Evolutionary conservation across 2,797 vertebrate species (phyloP), one percentile per base, ranked within the genome.

Genomic region (Knipowitschia caucasica): DNA sequence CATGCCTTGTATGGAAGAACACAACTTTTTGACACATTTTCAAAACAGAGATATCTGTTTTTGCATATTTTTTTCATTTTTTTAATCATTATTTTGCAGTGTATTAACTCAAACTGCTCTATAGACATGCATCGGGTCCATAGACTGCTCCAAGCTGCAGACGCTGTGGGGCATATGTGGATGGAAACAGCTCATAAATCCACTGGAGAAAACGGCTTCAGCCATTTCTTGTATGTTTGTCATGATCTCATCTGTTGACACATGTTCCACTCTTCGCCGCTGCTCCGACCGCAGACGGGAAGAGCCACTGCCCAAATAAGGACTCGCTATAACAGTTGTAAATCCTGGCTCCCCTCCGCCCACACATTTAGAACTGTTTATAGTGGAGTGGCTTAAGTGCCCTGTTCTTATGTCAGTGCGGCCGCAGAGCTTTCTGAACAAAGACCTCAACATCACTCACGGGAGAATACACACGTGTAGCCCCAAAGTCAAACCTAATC

Each of bases 251-350:
- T 47, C n/a, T 17, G 25, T 39, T 38, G 30, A 40, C 27, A 20
- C 24, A 14, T 35, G 52, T 26, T 56, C 25, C 18, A 23, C 12
- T 53, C 20, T 21, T 42, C 29, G 38, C 53, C 59, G 2, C 49
- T 31, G 51, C 30, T 12, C 10, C 27, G 17, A 43, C 34, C 34
- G 7, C 56, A 50, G 45, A 54, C 23, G 2, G 15, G 10, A 26
- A n/a, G 53, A 51, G 43, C 42, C 43, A 38, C 23, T 75, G 59
- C 60, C 76, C 72, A 75, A 66, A 78, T 61, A 78, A 68, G 69
- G 71, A 29, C 59, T 67, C 21, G 12, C 7, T 43, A 34, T 62
- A 40, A 15, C 30, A 24, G 33, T 52, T 20, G 26, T 30, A 25
- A 36, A 35, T 21, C 38, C 34, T 7, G 3, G 11, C 6, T 4